Percentiles rank a stretch among this genome's conserved stretches.
Conservation (phyloP, 2,888 invertebrate species). For the Synergus gifuensis region DNA sequence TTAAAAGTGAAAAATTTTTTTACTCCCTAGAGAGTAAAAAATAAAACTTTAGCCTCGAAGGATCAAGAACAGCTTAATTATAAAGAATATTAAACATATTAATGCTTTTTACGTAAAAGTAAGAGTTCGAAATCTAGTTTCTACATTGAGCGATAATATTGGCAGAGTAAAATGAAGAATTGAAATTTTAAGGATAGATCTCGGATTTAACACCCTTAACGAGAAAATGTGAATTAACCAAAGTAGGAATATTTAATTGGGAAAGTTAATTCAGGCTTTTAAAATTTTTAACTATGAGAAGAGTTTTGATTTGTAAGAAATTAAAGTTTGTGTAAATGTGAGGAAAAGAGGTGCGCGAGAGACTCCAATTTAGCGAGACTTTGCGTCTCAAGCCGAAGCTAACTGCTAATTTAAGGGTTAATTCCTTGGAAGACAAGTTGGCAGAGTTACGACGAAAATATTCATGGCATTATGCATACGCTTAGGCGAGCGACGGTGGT, state of each 20-base stretch:
- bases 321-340: constrained; percentile 55
- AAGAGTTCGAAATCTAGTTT: too few relatives aligned
- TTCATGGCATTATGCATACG: constrained; percentile 78
- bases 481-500: constrained; percentile 70
- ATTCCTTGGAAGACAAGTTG: constrained; percentile 78
- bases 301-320: constrained; percentile 60
- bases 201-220: too few relatives aligned
- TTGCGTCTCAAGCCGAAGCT: constrained; percentile 75
- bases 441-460: constrained; percentile 78
- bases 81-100: too few relatives aligned
- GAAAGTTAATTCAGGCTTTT: not conserved
- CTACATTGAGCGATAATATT: too few relatives aligned
- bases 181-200: too few relatives aligned
- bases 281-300: constrained; percentile 50
- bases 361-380: constrained; percentile 76
- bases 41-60: too few relatives aligned
- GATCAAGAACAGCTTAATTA: too few relatives aligned
- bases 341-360: constrained; percentile 57
- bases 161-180: too few relatives aligned
- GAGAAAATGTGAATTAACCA: not conserved
- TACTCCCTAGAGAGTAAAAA: too few relatives aligned
- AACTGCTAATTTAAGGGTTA: constrained; percentile 79
- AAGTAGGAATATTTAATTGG: not conserved
- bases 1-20: too few relatives aligned
- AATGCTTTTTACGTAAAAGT: too few relatives aligned